Conservation (phyloP, 1,140 invertebrate genomes). For the Leptinotarsa lineolata region DNA sequence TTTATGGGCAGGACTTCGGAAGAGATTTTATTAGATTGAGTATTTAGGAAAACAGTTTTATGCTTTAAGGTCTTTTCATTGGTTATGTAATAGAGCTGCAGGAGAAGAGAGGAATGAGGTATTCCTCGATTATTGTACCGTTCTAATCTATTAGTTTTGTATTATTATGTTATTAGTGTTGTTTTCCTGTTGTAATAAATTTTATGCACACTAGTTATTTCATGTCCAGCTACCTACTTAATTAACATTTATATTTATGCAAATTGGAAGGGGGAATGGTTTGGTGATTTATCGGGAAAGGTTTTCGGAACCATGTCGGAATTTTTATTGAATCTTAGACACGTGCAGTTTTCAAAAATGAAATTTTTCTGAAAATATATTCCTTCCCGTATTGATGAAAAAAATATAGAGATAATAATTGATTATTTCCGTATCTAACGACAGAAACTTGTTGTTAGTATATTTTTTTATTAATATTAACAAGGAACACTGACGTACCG, state of each 20-base stretch:
- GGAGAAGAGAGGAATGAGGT: constrained; percentile 37
- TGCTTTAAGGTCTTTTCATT: constrained; percentile 50
- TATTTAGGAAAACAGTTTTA: constrained; percentile 54
- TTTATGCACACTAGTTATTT: constrained; percentile 22
- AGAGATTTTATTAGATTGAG: constrained; percentile 54
- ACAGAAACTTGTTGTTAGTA: too few relatives aligned
- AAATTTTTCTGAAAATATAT: too few relatives aligned
- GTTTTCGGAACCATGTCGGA: neutral
- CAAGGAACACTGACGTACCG: too few relatives aligned
- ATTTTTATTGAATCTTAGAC: neutral
- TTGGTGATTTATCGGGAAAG: neutral
- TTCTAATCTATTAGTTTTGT: constrained; percentile 26
- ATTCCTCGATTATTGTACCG: constrained; percentile 31
- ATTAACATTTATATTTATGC: neutral
- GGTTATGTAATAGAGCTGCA: constrained; percentile 49
- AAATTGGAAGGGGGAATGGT: neutral
- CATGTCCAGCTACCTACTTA: neutral
- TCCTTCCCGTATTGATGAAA: too few relatives aligned
- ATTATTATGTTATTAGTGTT: constrained; percentile 24
- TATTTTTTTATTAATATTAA: too few relatives aligned
- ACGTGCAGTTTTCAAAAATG: too few relatives aligned
- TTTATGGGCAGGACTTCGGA: constrained; percentile 52
- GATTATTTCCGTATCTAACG: too few relatives aligned
- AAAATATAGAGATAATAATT: too few relatives aligned
- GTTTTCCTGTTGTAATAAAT: constrained; percentile 28